Base-by-base conservation (phyloP, 2,113 vertebrate species). In the Felis chaus region DNA sequence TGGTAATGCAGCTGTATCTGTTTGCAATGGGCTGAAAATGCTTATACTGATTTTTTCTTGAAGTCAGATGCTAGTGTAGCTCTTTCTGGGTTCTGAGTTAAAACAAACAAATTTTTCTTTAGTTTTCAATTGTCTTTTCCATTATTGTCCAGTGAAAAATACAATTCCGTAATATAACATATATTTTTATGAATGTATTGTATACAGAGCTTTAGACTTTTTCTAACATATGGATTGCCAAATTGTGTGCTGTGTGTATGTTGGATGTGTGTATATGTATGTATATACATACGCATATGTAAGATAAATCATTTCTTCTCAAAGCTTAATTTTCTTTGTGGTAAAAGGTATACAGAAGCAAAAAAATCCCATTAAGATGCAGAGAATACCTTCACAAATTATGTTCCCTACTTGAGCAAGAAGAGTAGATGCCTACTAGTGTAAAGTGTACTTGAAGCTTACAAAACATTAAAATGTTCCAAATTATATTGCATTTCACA, bases 401-500 rank as follows among this genome's bases (percentile, higher is more conserved):
- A 93, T 88, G 53, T 84, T 85, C 2, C 21, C 39, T 89, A 36
- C 36, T 76, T 97, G 48, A 79, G 16, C 66, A 36, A 13, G 14
- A 84, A 88, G 15, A 94, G 29, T 69, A 90, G 41, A 65, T 12
- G 79, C 7, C 21, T 61, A 76, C 6, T 89, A 36, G 2, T 63
- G 76, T 45, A 39, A 93, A 36, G 39, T n/a, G 11, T 85, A 81
- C 86, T 97, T 74, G 31, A 96, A 76, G 41, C 7, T 21, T 39
- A 86, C 8, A 78, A 95, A 97, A 76, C 14, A 78, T 83, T 86
- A 69, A 95, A 92, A 55, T 83, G n/a, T 65, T 61, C 85, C 63
- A 19, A 81, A 91, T n/a, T 45, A 11, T n/a, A 82, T 25, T 78
- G 74, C 36, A 78, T 82, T 80, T 95, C 84, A 94, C 8, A 76